Base-by-base conservation (phyloP, 2,113 vertebrate genomes). In the Anhinga rufa region DNA sequence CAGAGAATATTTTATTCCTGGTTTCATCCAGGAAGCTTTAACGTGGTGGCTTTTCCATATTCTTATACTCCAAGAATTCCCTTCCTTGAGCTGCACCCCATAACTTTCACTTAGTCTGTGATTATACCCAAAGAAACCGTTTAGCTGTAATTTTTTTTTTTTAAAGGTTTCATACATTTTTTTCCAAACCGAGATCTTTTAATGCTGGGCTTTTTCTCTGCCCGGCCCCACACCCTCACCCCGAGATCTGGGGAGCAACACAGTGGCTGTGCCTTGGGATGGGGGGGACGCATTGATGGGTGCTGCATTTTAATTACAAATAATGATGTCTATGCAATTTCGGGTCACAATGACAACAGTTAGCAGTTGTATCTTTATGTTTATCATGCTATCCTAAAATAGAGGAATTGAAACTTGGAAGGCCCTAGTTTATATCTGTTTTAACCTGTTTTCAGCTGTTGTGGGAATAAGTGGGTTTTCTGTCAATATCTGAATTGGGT, bases 271-370 rank as follows among this genome's bases (percentile, higher is more conserved):
- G 38, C 44, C 51, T 28, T 15, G 38, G n/a, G 25, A 1, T 31
- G n/a, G 16, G 36, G 28, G 54, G 6, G 2, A 12, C 15, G 2
- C 49, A 2, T 3, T 2, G 38, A 10, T 42, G 72, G n/a, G 25
- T 4, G 36, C 74, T 38, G 78, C 46, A 5, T 86, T 93, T 90
- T 62, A 64, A 62, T 89, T 3, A 5, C 38, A 7, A 51, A 15
- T 54, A 29, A 54, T 3, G 32, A 4, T 19, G 21, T 1, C 6
- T 6, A 3, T 46, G n/a, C 38, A 2, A 0, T 48, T 74, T 29
- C 9, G 21, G 55, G 36, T 60, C 21, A 4, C 15, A 1, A 2
- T 6, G 62, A 10, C 62, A n/a, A 0, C 34, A 0, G 46, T 65
- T 78, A 18, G 8, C 12, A 5, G 1, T 9, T n/a, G 4, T 3